Evolutionary conservation across 2,113 vertebrate genomes (phyloP).

Genomic region (Pyxicephalus adspersus): DNA sequence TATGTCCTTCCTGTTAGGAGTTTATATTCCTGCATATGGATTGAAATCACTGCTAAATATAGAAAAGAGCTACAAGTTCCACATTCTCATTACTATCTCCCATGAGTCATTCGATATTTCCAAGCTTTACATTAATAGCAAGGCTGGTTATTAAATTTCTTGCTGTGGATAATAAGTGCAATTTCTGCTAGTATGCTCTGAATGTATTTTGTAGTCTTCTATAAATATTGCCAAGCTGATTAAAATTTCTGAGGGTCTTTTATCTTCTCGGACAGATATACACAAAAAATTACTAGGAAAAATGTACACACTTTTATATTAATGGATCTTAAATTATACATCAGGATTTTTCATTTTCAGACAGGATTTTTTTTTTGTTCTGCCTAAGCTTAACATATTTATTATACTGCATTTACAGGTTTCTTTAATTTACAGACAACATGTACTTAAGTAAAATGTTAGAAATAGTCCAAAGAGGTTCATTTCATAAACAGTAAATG

Average conservation of each 20-base stretch:
- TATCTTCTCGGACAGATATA: neutral
- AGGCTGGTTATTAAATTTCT: conserved; percentile 19
- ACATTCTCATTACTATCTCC: conserved; percentile 21
- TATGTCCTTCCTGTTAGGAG: neutral
- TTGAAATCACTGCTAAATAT: conserved; percentile 18
- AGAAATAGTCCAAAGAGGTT: too few relatives aligned
- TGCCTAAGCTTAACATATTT: too few relatives aligned
- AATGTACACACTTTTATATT: too few relatives aligned
- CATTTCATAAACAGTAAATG: too few relatives aligned
- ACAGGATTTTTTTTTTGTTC: too few relatives aligned
- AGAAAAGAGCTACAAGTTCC: conserved; percentile 29
- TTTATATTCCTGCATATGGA: conserved; percentile 4
- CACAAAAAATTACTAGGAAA: neutral
- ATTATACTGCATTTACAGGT: too few relatives aligned
- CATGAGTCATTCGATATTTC: conserved; percentile 28
- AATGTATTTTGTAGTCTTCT: neutral
- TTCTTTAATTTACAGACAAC: too few relatives aligned
- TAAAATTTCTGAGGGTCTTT: conserved; percentile 2
- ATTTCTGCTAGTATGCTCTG: conserved; percentile 1
- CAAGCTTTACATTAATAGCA: conserved; percentile 20
- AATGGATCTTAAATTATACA: too few relatives aligned
- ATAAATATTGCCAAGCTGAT: neutral
- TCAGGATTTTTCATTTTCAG: too few relatives aligned
- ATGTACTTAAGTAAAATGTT: too few relatives aligned
- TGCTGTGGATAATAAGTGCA: conserved; percentile 4